Evolutionary conservation across 2,113 vertebrate species (phyloP).

Genomic region (Ivindomyrus marchei): DNA sequence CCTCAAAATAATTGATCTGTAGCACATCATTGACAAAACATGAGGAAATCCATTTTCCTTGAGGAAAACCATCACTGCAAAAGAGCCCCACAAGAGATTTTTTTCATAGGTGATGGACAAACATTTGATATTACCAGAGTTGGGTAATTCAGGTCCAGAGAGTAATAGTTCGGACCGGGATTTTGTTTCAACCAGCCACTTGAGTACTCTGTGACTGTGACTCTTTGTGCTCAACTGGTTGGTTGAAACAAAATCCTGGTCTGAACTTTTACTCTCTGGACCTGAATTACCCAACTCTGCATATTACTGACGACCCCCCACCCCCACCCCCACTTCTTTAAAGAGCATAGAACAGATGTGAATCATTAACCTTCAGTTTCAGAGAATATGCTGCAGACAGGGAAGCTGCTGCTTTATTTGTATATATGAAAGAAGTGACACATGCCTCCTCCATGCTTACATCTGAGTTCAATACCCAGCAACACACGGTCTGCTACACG

Average conservation of each 20-base stretch:
- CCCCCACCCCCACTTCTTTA: not conserved
- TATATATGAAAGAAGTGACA: not conserved
- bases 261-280: too few species aligned
- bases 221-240: too few species aligned
- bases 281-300: too few species aligned
- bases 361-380: not conserved
- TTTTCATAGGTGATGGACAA: not conserved
- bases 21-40: not conserved
- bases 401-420: not conserved
- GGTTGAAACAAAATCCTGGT: too few species aligned
- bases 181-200: too few species aligned
- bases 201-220: too few species aligned
- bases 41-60: not conserved
- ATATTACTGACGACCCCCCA: not conserved
- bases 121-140: not conserved
- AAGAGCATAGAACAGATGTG: not conserved
- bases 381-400: not conserved
- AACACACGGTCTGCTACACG: not conserved
- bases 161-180: too few species aligned
- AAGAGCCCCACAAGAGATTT: not conserved
- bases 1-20: not conserved
- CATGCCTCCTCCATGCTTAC: not conserved
- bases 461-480: not conserved
- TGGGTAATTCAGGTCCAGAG: too few species aligned
- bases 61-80: not conserved